Evolutionary conservation across 2,797 vertebrate species (phyloP).

Genomic region (Enteromius paludinosus): DNA sequence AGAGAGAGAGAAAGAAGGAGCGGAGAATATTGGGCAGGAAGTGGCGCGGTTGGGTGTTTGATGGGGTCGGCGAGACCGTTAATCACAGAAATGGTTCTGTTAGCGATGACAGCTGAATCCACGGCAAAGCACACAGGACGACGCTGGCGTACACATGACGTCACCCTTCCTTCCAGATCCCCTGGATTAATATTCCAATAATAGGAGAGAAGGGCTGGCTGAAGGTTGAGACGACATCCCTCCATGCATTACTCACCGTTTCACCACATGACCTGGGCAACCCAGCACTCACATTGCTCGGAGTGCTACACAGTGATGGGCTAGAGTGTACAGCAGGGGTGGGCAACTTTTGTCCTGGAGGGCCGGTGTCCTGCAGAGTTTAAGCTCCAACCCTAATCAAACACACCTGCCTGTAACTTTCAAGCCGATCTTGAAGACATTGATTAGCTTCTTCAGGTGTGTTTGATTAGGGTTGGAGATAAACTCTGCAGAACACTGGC

Average conservation of each 20-base stretch:
- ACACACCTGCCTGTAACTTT: too few relatives aligned
- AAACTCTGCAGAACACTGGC: too few relatives aligned
- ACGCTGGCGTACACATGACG: constrained; percentile 55
- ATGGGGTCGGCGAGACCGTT: constrained; percentile 63
- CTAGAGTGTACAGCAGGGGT: background rate
- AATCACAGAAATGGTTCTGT: constrained; percentile 68
- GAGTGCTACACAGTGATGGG: background rate
- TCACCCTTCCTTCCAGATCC: constrained; percentile 52
- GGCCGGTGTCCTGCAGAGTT: too few relatives aligned
- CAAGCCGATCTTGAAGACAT: too few relatives aligned
- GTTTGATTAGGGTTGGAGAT: too few relatives aligned
- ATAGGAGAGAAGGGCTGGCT: constrained; percentile 53
- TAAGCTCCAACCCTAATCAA: too few relatives aligned
- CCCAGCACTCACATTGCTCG: constrained; percentile 21
- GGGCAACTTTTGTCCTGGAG: too few relatives aligned
- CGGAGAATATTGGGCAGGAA: constrained; percentile 52
- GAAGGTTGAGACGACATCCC: constrained; percentile 56
- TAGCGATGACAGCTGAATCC: constrained; percentile 64
- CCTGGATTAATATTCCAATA: constrained; percentile 54
- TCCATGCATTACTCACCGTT: constrained; percentile 51
- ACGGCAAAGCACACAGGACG: constrained; percentile 53
- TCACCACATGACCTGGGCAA: constrained; percentile 36
- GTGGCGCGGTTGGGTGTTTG: constrained; percentile 55
- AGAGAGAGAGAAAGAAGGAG: constrained; percentile 16
- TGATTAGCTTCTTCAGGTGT: too few relatives aligned